Base-by-base conservation (phyloP, 2,888 invertebrate species). In the Ophion costatus region DNA sequence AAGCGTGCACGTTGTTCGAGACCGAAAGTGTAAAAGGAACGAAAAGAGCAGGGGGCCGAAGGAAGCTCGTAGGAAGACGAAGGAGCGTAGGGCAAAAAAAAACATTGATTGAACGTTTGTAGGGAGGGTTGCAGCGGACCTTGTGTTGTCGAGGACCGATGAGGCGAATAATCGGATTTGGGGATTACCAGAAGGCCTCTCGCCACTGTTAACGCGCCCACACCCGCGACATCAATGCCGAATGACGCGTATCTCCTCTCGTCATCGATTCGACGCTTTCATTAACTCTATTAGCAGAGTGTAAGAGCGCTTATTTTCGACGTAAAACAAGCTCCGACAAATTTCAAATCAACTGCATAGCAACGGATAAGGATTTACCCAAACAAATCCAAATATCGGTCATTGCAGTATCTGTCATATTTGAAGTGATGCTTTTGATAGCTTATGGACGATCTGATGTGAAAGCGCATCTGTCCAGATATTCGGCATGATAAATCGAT, bases 111-210 rank as follows among this genome's bases (percentile, higher is more conserved):
- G 87, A 87, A 78, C 78, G 82, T 79, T 83, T 71, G 80, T 69
- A 73, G 83, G 87, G 76, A 80, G 84, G 84, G 81, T 38, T 81
- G 79, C 75, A 77, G 73, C 80, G 83, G 66, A 83, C 82, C 79
- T 84, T 80, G 86, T 87, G 87, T 87, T 89, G 88, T 88, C 80
- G 88, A 82, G 85, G 82, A 88, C 89, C 90, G 88, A 92, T 91
- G 93, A 93, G 91, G 92, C 91, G 92, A 91, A 91, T 93, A 93
- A 93, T 93, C 93, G 92, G 93, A 92, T 93, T 92, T 91, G 78
- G 88, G 90, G 92, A 93, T 93, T 93, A 93, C 90, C 88, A 88
- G 87, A 89, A 80, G 75, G 75, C 22, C 90, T 89, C 90, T 80
- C 80, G 73, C 77, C 63, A 80, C 74, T 78, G 69, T 78, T 80